Evolutionary conservation across 1,140 invertebrate genomes (phyloP).

Genomic region (Amphibalanus amphitrite): DNA sequence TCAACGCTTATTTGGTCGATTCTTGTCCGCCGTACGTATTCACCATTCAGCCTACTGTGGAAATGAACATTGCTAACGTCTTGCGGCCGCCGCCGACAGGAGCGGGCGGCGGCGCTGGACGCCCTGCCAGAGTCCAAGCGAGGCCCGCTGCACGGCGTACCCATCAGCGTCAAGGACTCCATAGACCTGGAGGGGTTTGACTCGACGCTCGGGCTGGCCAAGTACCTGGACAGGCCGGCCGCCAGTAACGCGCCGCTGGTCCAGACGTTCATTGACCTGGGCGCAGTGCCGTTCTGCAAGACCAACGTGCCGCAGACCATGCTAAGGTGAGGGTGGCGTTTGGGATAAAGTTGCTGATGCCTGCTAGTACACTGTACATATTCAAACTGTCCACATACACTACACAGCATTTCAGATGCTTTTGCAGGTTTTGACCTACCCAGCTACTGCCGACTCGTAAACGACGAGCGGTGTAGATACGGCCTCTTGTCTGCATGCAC

Average conservation of each 20-base stretch:
- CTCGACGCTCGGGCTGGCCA: slow-evolving; percentile 27
- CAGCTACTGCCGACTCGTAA: not conserved
- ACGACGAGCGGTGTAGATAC: not conserved
- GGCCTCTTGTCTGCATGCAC: not conserved
- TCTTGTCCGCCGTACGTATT: no score
- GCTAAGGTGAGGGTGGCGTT: slow-evolving; percentile 18
- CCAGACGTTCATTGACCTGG: slow-evolving; percentile 20
- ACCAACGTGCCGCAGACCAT: slow-evolving; percentile 31
- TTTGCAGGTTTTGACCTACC: not conserved
- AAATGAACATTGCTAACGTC: not conserved
- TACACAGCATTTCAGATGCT: not conserved
- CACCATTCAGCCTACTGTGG: not conserved
- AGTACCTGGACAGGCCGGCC: slow-evolving; percentile 24
- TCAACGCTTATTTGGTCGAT: no score
- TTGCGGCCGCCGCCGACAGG: slow-evolving; percentile 11
- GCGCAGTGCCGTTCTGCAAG: slow-evolving; percentile 30
- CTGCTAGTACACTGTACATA: no score
- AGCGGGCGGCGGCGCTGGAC: slow-evolving; percentile 24
- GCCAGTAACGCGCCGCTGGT: slow-evolving; percentile 24
- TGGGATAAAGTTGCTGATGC: no score
- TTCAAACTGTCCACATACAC: not conserved
- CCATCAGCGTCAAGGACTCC: slow-evolving; percentile 26
- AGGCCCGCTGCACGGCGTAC: slow-evolving; percentile 24
- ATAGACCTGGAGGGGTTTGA: slow-evolving; percentile 28
- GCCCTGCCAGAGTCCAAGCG: slow-evolving; percentile 16